Percentiles rank a stretch among this genome's conserved stretches.
Conservation (phyloP, 2,797 vertebrate genomes). For the Gobionotothen gibberifrons region DNA sequence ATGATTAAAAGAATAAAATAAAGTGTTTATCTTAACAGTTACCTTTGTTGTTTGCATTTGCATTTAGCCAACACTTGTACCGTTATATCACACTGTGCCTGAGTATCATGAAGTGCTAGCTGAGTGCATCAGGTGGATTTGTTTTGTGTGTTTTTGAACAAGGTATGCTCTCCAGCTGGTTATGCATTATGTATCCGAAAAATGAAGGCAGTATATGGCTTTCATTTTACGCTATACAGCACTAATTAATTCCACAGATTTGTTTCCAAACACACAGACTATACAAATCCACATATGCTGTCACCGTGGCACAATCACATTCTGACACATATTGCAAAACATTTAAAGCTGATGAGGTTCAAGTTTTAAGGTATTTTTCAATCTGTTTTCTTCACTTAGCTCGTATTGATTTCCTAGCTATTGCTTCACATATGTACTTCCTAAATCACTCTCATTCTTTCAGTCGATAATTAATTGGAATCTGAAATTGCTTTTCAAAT, state of each 20-base stretch:
- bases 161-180: constrained; percentile 7
- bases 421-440: constrained; percentile 52
- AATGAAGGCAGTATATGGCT: constrained; percentile 40
- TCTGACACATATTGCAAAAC: constrained; percentile 13
- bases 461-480: constrained; percentile 69
- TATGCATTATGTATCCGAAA: constrained; percentile 52
- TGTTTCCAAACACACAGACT: constrained; percentile 24
- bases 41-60: not conserved
- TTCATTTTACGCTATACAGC: constrained; percentile 30
- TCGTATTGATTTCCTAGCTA: constrained; percentile 11
- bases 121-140: constrained; percentile 1
- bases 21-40: not conserved
- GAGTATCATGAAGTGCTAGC: not conserved
- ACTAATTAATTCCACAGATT: constrained; percentile 25
- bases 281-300: constrained; percentile 20
- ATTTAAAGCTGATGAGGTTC: constrained; percentile 26
- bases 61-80: not conserved
- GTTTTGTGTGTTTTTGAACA: constrained; percentile 13
- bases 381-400: not conserved
- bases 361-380: not conserved
- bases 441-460: constrained; percentile 54
- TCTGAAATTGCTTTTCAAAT: constrained; percentile 79
- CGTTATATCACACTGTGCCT: not conserved
- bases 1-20: not conserved
- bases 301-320: constrained; percentile 28